These are phyloP conservation scores for Sciaenops ocellatus DNA, from an alignment of 2,797 vertebrate species.

Conservation along the genomic window DNA sequence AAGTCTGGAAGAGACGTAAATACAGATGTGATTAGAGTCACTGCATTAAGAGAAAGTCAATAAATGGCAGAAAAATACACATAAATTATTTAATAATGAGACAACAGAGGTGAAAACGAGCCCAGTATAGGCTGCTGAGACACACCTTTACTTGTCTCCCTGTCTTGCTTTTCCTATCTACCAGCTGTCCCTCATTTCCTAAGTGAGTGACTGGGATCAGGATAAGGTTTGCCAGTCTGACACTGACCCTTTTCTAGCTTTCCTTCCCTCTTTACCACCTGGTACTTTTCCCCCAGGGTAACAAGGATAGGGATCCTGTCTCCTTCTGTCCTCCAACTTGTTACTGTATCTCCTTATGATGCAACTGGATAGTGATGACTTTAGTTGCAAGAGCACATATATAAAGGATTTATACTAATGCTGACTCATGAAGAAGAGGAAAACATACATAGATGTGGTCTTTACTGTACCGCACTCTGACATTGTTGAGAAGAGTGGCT, in stretches of 20 bases:
- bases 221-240: constrained; percentile 61
- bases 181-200: constrained; percentile 71
- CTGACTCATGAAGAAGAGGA: background rate
- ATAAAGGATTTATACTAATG: background rate
- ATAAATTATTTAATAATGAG: constrained; percentile 35
- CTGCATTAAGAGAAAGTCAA: constrained; percentile 28
- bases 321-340: constrained; percentile 43
- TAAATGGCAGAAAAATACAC: constrained; percentile 7
- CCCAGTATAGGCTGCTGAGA: constrained; percentile 13
- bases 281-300: constrained; percentile 53
- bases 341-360: constrained; percentile 38
- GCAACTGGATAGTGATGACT: constrained; percentile 33
- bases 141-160: constrained; percentile 42
- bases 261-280: constrained; percentile 65
- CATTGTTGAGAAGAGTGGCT: constrained; percentile 97
- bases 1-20: constrained; percentile 86
- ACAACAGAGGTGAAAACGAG: constrained; percentile 39
- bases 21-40: background rate
- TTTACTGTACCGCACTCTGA: constrained; percentile 96
- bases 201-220: constrained; percentile 64
- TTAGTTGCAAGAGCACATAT: background rate
- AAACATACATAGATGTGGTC: constrained; percentile 96
- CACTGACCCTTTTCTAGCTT: constrained; percentile 50
- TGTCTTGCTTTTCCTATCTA: constrained; percentile 40
- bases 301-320: constrained; percentile 33